Evolutionary conservation across 2,113 vertebrate genomes (phyloP), one percentile per base, ranked within the genome.

Genomic region (Myocastor coypus): DNA sequence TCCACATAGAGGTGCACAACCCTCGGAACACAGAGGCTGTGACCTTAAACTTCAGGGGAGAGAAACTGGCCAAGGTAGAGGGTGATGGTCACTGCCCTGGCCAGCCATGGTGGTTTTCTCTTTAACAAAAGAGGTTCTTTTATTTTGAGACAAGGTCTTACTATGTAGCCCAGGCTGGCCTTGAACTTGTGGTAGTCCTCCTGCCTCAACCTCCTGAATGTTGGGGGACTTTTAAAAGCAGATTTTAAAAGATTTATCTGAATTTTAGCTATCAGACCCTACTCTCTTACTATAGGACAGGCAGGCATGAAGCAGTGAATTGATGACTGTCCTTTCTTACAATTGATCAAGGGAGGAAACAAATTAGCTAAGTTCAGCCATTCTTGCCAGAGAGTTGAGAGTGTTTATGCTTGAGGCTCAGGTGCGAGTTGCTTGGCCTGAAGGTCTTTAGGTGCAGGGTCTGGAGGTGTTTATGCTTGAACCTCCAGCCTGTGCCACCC

Each of bases 1-100:
- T 99, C 34, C 99, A 99, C 96, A 99, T 99, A 83, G 99, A 99
- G 95, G 99, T 99, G 87, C 99, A 99, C 97, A 99, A 99, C 97
- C 99, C 99, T 1, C 98, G 99, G 64, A 99, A 99, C 95, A 99
- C 99, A 0, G 99, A 99, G 97, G 99, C 99, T 2, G 99, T 99
- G 94, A 99, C 99, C 0, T 98, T 99, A 52, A 99, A 99, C 98
- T 99, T 99, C 98, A 99, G 99, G 97, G 99, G 99, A 98, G 99
- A 99, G 97, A 99, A 99, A 84, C 98, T 99, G 84, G 99, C 99
- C 34, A 99, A 99, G 99, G 99, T 99, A 94, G 95, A 69, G 86
- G 68, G 40, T 87, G 16, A 13, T 0, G 73, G 3, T 69, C 75
- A 46, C 86, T 85, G 4, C 2, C 50, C 34, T 19, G 55, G 55